Evolutionary conservation across 2,113 vertebrate genomes (phyloP).

Genomic region (Semnopithecus entellus): DNA sequence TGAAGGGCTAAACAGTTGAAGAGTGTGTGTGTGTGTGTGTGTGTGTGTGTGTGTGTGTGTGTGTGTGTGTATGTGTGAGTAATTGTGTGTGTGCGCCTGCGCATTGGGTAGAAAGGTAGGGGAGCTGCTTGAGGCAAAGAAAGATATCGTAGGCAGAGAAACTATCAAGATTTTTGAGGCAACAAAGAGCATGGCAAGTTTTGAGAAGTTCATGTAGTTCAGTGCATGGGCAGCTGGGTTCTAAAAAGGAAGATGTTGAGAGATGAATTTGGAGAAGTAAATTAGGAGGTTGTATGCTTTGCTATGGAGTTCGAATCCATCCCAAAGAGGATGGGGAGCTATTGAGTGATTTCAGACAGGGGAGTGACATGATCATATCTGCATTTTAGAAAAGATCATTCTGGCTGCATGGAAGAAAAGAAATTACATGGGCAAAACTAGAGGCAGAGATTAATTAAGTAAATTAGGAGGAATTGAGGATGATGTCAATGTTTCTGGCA

Average conservation of each 20-base stretch:
- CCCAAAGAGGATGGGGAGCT: not conserved
- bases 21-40: not conserved
- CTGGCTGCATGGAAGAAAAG: not conserved
- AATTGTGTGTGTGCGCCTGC: not conserved
- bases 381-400: slow-evolving; percentile 29
- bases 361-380: not conserved
- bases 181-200: not conserved
- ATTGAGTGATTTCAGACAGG: not conserved
- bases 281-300: not conserved
- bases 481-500: not conserved
- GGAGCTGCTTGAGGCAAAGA: not conserved
- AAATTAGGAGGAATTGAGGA: slow-evolving; percentile 10
- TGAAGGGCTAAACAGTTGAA: not conserved
- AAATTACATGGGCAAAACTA: slow-evolving; percentile 15
- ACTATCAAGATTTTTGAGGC: not conserved
- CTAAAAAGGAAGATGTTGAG: not conserved
- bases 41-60: not conserved
- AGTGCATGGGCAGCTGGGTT: not conserved
- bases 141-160: not conserved
- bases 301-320: not conserved
- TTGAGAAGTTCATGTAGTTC: not conserved
- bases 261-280: not conserved
- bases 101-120: not conserved
- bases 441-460: slow-evolving; percentile 1
- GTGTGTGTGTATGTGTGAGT: not conserved